Conservation (phyloP, 2,113 vertebrate species). For the Ameiurus melas region DNA sequence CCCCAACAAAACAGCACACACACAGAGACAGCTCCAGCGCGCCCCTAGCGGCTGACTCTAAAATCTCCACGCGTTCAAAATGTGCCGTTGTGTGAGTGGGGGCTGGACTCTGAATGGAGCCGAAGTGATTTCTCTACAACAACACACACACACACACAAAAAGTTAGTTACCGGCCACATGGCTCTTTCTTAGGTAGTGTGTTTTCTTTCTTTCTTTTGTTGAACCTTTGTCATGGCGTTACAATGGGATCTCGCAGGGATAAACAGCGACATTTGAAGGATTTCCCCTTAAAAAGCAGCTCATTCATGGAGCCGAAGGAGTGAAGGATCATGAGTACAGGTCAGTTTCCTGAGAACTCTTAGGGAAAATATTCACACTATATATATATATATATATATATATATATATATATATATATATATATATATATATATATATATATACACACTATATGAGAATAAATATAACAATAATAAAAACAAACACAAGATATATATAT, state of each 20-base stretch:
- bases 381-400: no score
- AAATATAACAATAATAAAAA: no score
- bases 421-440: no score
- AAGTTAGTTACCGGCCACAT: neutral
- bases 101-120: slow-evolving; percentile 34
- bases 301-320: slow-evolving; percentile 72
- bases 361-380: no score
- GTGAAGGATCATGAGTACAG: slow-evolving; percentile 80
- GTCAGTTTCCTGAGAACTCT: slow-evolving; percentile 66
- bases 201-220: neutral
- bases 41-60: neutral
- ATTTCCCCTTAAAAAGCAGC: slow-evolving; percentile 65
- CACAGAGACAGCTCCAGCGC: neutral
- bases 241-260: slow-evolving; percentile 58
- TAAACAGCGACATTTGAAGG: slow-evolving; percentile 55
- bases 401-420: no score
- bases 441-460: no score
- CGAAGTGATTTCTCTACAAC: neutral
- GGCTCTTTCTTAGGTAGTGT: neutral
- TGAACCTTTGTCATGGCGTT: slow-evolving; percentile 22
- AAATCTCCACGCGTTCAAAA: neutral
- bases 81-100: neutral
- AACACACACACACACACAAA: neutral
- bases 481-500: no score
- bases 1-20: neutral